phyloP scores from a whole-genome alignment of 2,113 vertebrate species.

The Hassar affinis region DNA sequence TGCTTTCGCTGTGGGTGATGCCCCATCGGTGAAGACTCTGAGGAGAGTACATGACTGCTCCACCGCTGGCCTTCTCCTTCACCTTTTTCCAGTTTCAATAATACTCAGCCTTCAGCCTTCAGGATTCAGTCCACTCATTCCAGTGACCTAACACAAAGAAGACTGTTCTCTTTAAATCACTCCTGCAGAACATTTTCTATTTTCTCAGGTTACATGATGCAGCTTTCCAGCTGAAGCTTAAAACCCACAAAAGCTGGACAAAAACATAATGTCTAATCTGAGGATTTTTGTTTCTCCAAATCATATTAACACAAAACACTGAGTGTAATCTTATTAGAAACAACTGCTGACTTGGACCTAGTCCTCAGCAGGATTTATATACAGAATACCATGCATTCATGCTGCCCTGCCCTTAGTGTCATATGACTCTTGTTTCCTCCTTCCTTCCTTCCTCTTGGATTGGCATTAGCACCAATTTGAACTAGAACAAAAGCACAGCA shows the following conservation, averaged over 20 bases:
- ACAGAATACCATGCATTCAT: constrained; percentile 19
- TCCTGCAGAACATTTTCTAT: not conserved
- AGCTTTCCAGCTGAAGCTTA: not conserved
- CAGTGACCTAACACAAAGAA: constrained; percentile 11
- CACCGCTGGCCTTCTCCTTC: not conserved
- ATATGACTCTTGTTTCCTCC: constrained; percentile 57
- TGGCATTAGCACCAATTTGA: constrained; percentile 10
- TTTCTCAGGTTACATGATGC: not conserved
- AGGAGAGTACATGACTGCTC: constrained; percentile 72
- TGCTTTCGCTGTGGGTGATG: constrained; percentile 76
- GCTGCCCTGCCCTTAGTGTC: constrained; percentile 45
- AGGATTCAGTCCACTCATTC: constrained; percentile 11
- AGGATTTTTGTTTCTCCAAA: not conserved
- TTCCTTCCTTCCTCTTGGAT: constrained; percentile 30
- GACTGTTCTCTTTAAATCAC: not conserved
- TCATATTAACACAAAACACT: not conserved
- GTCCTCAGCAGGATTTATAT: not conserved
- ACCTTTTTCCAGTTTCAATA: not conserved
- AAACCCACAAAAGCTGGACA: not conserved
- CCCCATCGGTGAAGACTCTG: constrained; percentile 78
- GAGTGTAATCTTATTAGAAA: not conserved
- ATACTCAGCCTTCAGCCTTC: not conserved
- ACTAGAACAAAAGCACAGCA: not conserved
- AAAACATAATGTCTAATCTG: not conserved
- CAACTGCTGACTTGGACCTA: constrained; percentile 6